These are phyloP conservation scores for Yponomeuta plumbellus DNA, from an alignment of 2,888 invertebrate species.

Conservation along the genomic window DNA sequence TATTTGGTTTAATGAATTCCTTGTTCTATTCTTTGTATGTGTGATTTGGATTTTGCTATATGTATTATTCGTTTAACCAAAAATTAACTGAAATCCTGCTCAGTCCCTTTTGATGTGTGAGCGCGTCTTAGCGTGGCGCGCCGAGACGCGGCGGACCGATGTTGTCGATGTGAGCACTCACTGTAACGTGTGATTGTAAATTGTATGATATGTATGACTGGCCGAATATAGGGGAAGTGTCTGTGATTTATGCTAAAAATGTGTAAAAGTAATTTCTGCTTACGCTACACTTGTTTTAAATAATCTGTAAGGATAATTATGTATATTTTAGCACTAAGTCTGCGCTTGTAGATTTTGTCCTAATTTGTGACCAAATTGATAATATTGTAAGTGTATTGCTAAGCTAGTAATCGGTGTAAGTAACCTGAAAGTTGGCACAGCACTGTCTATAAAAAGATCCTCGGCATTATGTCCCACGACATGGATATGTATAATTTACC, in stretches of 20 bases:
- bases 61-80: not conserved
- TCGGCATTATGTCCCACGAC: not conserved
- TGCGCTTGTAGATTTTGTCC: conserved; percentile 47
- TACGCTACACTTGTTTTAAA: conserved; percentile 60
- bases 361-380: conserved; percentile 59
- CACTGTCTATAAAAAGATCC: not conserved
- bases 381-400: conserved; percentile 27
- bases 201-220: conserved; percentile 42
- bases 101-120: conserved; percentile 10
- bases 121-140: not conserved
- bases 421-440: not conserved
- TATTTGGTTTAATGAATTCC: conserved; percentile 32
- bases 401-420: not conserved
- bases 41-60: conserved; percentile 21
- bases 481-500: not conserved
- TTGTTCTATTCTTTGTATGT: conserved; percentile 42
- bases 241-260: conserved; percentile 72
- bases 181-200: conserved; percentile 21
- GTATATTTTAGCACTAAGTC: conserved; percentile 54
- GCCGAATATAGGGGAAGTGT: conserved; percentile 64
- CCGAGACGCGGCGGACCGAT: not conserved
- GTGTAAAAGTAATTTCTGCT: conserved; percentile 47
- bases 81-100: conserved; percentile 7
- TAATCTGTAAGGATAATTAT: conserved; percentile 28
- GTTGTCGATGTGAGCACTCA: conserved; percentile 11